Percentiles rank a stretch among this genome's conserved stretches.
Conservation (phyloP, 1,140 invertebrate genomes). For the Macrobrachium rosenbergii region DNA sequence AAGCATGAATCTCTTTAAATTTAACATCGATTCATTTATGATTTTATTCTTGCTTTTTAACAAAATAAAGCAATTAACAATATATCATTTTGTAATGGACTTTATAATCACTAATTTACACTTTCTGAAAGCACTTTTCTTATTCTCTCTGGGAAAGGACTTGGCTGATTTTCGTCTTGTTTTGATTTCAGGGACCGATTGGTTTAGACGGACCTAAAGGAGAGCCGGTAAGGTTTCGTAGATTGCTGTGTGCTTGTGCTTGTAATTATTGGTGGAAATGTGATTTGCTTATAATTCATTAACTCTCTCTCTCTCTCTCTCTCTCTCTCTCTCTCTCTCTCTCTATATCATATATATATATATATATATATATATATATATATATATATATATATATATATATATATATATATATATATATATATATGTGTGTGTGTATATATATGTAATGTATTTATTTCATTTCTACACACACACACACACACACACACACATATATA, state of each 20-base stretch:
- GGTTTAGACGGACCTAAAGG: slow-evolving; percentile 95
- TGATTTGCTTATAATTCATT: too few species aligned
- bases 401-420: slow-evolving; percentile 22
- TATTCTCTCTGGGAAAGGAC: neutral
- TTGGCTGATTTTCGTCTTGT: neutral
- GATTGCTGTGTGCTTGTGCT: too few species aligned
- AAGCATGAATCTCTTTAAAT: too few species aligned
- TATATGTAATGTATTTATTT: neutral
- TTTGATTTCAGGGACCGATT: slow-evolving; percentile 85
- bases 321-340: too few species aligned
- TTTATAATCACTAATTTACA: neutral
- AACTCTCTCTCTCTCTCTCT: too few species aligned
- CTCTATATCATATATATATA: neutral
- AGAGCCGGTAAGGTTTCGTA: slow-evolving; percentile 81
- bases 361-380: neutral
- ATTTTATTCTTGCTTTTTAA: neutral
- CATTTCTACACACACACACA: too few species aligned
- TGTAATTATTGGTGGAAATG: too few species aligned
- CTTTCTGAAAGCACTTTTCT: neutral
- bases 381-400: slow-evolving; percentile 9
- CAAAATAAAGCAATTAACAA: slow-evolving; percentile 3
- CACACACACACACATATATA: too few species aligned
- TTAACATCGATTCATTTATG: too few species aligned
- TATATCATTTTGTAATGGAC: neutral
- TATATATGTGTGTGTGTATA: neutral